Base-by-base conservation (phyloP, 2,797 vertebrate genomes). In the Microctenopoma steveboyesi region DNA sequence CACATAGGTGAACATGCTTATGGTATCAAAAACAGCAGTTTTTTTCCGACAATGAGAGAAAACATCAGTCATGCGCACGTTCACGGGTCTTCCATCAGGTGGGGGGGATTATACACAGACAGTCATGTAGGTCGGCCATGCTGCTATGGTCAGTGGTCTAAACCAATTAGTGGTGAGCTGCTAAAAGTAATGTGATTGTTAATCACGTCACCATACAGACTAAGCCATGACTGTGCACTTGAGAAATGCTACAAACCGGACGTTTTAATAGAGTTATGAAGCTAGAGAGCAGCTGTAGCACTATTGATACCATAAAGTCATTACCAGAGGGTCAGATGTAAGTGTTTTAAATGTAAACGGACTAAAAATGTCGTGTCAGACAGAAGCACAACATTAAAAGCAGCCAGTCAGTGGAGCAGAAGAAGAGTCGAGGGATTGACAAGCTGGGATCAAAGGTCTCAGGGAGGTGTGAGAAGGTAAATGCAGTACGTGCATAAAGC, bases 151-250 rank as follows among this genome's bases (percentile, higher is more conserved):
- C 79, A 83, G 75, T 66, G 54, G 30, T 80, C 66, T 88, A 83
- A 89, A 85, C 81, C 71, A 83, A 84, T 90, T 88, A 88, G 52
- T 12, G 1, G 16, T 69, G 74, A 84, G 79, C 54, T 50, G 74
- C 76, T 88, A 56, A 78, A 76, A 81, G 76, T 82, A 87, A 89
- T 65, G 69, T 73, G 86, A 85, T 87, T 78, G 68, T 51, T 71
- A 27, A 48, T 57, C 16, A 52, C 68, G 74, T 71, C 82, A 69
- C 35, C 3, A 27, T 53, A 45, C 46, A 71, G 72, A 58, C 60
- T 68, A 45, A 48, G 47, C 47, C 25, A 5, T 37, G 57, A 74
- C 52, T 49, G 40, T 45, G 54, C 2, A 14, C 42, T 59, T 64
- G 52, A 64, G 45, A 55, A 22, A 22, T 22, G 22, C 22, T 22